Evolutionary conservation across 2,113 vertebrate species (phyloP).

Genomic region (Cariama cristata): DNA sequence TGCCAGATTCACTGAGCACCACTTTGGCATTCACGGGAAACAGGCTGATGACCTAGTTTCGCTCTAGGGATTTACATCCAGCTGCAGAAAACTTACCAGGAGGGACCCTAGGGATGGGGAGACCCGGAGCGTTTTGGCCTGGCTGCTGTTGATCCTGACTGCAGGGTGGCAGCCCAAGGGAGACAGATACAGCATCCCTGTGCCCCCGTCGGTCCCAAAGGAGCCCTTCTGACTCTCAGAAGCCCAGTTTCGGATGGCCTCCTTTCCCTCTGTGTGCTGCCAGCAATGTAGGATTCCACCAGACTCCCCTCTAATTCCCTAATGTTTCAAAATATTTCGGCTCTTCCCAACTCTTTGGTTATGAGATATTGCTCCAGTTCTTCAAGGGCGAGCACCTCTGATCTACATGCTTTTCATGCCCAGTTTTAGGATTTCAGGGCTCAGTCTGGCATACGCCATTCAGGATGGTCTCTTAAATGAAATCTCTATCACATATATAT

Average conservation of each 20-base stretch:
- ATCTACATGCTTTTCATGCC: neutral
- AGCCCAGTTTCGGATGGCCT: neutral
- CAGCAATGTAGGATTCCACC: neutral
- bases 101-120: neutral
- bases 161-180: neutral
- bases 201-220: accelerated
- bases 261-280: neutral
- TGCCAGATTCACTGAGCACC: neutral
- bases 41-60: neutral
- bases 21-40: neutral
- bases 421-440: neutral
- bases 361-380: neutral
- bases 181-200: neutral
- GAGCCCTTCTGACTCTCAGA: neutral
- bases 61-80: neutral
- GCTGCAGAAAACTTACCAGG: neutral
- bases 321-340: neutral
- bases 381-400: neutral
- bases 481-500: constrained; percentile 31
- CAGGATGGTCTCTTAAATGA: constrained; percentile 29
- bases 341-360: neutral
- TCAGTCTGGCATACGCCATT: neutral
- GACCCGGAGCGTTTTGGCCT: neutral
- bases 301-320: neutral
- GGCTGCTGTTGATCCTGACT: neutral